Base-by-base conservation (phyloP, 1,140 invertebrate species). In the Asobara japonica region DNA sequence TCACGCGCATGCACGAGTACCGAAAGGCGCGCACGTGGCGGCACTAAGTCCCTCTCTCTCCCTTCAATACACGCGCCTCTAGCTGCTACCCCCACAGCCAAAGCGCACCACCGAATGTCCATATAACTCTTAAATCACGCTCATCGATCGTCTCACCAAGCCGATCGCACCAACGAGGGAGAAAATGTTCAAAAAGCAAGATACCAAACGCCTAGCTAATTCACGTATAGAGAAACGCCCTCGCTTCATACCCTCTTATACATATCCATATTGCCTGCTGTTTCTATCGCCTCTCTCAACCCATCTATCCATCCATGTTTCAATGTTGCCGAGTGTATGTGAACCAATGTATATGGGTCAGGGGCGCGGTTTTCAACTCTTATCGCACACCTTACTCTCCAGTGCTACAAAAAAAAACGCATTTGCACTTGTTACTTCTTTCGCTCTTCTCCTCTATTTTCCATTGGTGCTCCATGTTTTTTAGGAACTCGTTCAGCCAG, bases 21-120 rank as follows among this genome's bases (percentile, higher is more conserved):
- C 65, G 31, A 72, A n/a, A 72, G 33, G 64, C 64, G 70, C 45
- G 70, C 70, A 72, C 70, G 70, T 72, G 70, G 70, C 48, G 22
- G 30, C 61, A 5, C 3, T 25, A 16, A 64, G n/a, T 16, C 11
- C 27, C 64, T 31, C 33, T 25, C 5, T 56, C 18, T 56, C 18
- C 22, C 51, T 56, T 18, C 7, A 8, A 25, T 18, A 27, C 51
- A 56, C 22, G 22, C 22, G 22, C 18, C 1, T 56, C 51, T 20
- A n/a, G 6, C 11, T 1, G 4, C 31, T 36, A 6, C 11, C 13
- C 38, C 38, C 38, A 13, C 13, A 5, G 38, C n/a, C 60, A n/a
- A 27, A 45, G 60, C 69, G 51, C 51, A 27, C 51, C 18, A 56
- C 51, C 51, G 16, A 36, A 25, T 51, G 33, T 69, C 51, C 56